phyloP scores from a whole-genome alignment of 2,888 invertebrate genomes.

The Hirtodrosophila histrioides region DNA sequence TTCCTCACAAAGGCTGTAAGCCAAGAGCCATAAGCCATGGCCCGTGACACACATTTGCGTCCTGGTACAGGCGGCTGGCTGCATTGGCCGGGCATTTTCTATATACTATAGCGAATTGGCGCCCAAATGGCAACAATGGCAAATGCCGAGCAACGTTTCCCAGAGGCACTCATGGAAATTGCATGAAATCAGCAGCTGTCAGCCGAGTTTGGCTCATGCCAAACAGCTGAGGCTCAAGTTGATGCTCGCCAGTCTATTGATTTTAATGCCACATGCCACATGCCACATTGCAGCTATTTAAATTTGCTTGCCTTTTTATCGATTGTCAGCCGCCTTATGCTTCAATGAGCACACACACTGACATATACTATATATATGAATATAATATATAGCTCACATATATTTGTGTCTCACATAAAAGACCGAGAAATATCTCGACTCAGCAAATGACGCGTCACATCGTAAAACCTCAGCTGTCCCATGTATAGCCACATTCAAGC shows the following conservation, averaged over 20 bases:
- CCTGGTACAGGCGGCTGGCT: constrained; percentile 39
- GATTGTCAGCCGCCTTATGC: constrained; percentile 22
- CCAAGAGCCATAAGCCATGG: constrained; percentile 41
- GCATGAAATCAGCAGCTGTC: constrained; percentile 72
- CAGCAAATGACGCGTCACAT: constrained; percentile 39
- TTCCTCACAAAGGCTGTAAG: constrained; percentile 9
- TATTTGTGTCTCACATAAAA: constrained; percentile 1
- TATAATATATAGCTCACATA: constrained; percentile 34
- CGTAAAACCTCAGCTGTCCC: constrained; percentile 8
- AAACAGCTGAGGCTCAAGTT: constrained; percentile 36
- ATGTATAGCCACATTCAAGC: constrained; percentile 2
- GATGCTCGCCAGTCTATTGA: constrained; percentile 32
- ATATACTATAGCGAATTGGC: constrained; percentile 59
- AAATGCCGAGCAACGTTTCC: constrained; percentile 13
- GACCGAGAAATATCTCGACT: constrained; percentile 24
- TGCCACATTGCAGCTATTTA: constrained; percentile 37
- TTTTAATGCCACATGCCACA: constrained; percentile 21
- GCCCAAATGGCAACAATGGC: constrained; percentile 57
- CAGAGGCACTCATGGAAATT: constrained; percentile 51
- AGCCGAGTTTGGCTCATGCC: constrained; percentile 50
- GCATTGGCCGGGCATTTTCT: constrained; percentile 8
- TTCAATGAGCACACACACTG: constrained; percentile 22
- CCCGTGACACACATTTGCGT: constrained; percentile 76
- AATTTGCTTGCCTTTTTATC: constrained; percentile 28
- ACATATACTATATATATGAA: constrained; percentile 14